Base-by-base conservation (phyloP, 1,140 invertebrate genomes). In the Euura lappo region DNA sequence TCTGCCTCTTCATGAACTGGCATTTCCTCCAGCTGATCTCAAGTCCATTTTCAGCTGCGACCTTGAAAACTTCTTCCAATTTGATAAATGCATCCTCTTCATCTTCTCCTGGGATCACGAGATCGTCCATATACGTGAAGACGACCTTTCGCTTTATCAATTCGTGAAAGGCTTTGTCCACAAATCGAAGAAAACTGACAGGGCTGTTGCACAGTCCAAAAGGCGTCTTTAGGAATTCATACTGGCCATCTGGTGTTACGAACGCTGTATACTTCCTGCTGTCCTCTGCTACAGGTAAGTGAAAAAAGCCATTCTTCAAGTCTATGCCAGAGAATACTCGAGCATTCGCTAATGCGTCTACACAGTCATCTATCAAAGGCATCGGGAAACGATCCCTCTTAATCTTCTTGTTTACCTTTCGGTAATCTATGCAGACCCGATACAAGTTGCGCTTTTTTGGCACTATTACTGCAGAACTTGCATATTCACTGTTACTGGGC, bases 341-440 rank as follows among this genome's bases (percentile, higher is more conserved):
- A 71, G 65, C 74, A 6, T 72, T 68, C 44, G 44, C 67, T 4
- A 83, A 65, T 13, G 73, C 68, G 44, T 84, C 83, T 5, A 86
- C 67, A 11, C 79, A 68, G 65, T 86, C 80, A 2, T 85, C 83
- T 11, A 84, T 85, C 5, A 82, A 68, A 0, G 83, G 83, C 45
- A 81, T 70, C 6, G 81, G 83, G 75, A 76, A 86, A 45, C 76
- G 72, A 71, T 84, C 78, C 78, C 80, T 77, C 44, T 79, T 45
- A 43, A 81, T 77, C 45, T 74, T 75, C 71, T 80, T 83, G 77
- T 91, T 91, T 6, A 90, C 71, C 44, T 72, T 68, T 6, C 89
- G 75, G 75, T 85, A 91, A 76, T 91, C 89, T 1, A 90, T 76
- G 79, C 89, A 91, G 8, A 90, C 81, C 64, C 90, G 68, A 10